Conservation (phyloP, 2,888 invertebrate genomes). For the Lycophotia porphyrea region DNA sequence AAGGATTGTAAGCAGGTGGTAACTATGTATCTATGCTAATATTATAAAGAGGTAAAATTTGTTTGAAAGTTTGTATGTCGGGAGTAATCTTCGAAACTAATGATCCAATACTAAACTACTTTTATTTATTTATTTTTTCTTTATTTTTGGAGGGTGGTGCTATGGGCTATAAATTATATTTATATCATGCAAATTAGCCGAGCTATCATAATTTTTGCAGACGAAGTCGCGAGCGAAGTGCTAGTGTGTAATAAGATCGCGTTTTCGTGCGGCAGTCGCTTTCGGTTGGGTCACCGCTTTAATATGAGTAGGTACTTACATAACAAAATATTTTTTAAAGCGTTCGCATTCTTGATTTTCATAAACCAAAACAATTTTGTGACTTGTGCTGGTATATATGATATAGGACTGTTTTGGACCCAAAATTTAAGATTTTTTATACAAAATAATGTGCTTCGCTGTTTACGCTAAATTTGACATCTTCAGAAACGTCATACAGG, state of each 20-base stretch:
- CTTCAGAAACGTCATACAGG: background rate
- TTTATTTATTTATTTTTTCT: too few relatives aligned
- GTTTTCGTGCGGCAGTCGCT: background rate
- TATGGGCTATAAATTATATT: too few relatives aligned
- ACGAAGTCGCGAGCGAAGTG: too few relatives aligned
- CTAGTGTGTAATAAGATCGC: background rate
- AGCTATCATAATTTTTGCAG: too few relatives aligned
- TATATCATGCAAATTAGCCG: too few relatives aligned
- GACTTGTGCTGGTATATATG: background rate
- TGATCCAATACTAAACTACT: too few relatives aligned
- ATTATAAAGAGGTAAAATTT: too few relatives aligned
- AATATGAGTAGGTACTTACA: constrained; percentile 4
- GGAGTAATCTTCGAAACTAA: too few relatives aligned
- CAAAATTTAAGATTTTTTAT: constrained; percentile 13
- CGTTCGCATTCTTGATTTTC: constrained; percentile 27
- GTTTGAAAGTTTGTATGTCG: too few relatives aligned
- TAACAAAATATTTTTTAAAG: background rate
- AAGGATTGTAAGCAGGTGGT: background rate
- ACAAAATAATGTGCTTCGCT: constrained; percentile 11
- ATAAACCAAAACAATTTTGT: background rate
- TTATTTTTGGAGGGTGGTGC: too few relatives aligned
- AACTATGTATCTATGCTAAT: too few relatives aligned
- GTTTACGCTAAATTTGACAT: constrained; percentile 18
- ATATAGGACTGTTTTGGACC: constrained; percentile 5
- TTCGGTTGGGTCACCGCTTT: background rate